Evolutionary conservation across 1,140 invertebrate genomes (phyloP).

Genomic region (Drosophila pruinosa): DNA sequence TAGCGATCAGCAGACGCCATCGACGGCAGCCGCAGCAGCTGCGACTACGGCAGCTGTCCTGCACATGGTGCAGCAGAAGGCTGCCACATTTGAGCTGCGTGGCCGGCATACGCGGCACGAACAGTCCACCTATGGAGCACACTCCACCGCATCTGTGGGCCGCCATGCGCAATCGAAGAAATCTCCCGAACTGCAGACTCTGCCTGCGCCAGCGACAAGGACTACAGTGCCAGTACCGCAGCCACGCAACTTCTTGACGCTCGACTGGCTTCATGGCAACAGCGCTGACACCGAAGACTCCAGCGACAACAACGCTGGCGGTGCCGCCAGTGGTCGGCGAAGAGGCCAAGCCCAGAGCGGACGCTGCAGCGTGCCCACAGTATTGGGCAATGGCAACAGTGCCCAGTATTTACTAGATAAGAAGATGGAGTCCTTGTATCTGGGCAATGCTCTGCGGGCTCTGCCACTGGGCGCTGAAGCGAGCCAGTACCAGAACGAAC

Average conservation of each 20-base stretch:
- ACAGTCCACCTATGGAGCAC: conserved; percentile 47
- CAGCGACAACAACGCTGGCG: conserved; percentile 60
- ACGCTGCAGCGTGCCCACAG: conserved; percentile 73
- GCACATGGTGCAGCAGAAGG: conserved; percentile 78
- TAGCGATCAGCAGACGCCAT: conserved; percentile 37
- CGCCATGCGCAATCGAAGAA: conserved; percentile 44
- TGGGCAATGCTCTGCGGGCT: conserved; percentile 69
- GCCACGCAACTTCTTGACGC: conserved; percentile 67
- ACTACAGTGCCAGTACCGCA: conserved; percentile 56
- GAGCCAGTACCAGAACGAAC: conserved; percentile 77
- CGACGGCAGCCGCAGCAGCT: conserved; percentile 9
- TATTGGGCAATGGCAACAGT: conserved; percentile 52
- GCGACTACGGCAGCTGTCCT: conserved; percentile 43
- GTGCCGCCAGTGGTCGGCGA: conserved; percentile 31
- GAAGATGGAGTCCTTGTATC: conserved; percentile 80
- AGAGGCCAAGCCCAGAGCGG: conserved; percentile 54
- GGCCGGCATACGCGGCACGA: conserved; percentile 59
- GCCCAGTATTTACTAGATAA: conserved; percentile 79
- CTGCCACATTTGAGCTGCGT: conserved; percentile 80
- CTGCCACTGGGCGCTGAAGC: conserved; percentile 75
- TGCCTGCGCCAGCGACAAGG: conserved; percentile 55
- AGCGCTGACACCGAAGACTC: conserved; percentile 76
- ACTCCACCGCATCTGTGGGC: conserved; percentile 56
- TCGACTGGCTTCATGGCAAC: conserved; percentile 73
- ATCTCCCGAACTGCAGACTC: conserved; percentile 30